These are phyloP conservation scores for Beaufortia kweichowensis DNA, from an alignment of 2,113 vertebrate species.

Conservation along the genomic window DNA sequence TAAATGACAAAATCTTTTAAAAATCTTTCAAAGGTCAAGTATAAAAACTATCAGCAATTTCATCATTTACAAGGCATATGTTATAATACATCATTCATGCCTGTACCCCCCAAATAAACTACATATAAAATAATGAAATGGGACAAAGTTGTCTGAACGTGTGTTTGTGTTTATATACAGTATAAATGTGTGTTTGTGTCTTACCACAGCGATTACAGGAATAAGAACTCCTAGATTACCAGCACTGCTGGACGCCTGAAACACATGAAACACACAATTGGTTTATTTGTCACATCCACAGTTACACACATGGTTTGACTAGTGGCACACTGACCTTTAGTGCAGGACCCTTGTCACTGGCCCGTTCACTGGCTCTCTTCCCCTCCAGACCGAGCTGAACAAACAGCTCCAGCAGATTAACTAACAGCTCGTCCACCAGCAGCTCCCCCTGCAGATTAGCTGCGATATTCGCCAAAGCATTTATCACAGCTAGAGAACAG, in stretches of 20 bases:
- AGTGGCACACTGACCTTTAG: constrained; percentile 84
- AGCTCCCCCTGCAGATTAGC: constrained; percentile 94
- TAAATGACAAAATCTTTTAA: no score
- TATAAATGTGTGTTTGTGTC: constrained; percentile 57
- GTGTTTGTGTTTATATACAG: neutral
- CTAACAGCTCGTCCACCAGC: constrained; percentile 90
- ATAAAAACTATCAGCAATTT: no score
- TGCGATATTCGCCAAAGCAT: constrained; percentile 93
- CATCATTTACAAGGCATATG: no score
- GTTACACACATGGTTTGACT: neutral
- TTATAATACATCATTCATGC: no score
- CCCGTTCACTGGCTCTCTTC: constrained; percentile 92
- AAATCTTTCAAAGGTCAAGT: no score
- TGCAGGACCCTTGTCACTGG: constrained; percentile 91
- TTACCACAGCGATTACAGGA: constrained; percentile 97
- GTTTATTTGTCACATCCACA: no score
- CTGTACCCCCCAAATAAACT: neutral
- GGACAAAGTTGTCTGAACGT: neutral
- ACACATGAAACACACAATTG: constrained; percentile 44
- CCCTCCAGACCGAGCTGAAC: constrained; percentile 97
- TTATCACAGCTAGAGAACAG: constrained; percentile 95
- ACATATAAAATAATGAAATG: neutral
- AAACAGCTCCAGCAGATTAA: constrained; percentile 94
- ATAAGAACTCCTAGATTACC: constrained; percentile 96
- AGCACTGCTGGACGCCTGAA: constrained; percentile 92